Conservation (phyloP, 2,888 invertebrate species). For the Prosapia bicincta region DNA sequence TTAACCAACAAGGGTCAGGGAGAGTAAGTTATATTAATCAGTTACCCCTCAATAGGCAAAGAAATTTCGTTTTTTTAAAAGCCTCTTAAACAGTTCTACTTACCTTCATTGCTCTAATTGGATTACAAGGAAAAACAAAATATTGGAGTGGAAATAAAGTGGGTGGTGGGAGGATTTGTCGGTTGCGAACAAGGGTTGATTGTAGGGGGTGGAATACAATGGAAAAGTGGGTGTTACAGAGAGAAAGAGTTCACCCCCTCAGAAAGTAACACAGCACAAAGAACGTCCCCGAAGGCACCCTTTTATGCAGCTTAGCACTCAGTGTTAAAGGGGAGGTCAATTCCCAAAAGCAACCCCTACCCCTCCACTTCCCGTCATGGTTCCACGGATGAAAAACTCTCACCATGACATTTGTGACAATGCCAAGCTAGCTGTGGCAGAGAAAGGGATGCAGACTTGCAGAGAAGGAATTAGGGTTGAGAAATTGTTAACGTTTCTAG, state of each 20-base stretch:
- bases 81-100: too few relatives aligned
- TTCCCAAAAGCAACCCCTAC: constrained; percentile 15
- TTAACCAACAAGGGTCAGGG: too few relatives aligned
- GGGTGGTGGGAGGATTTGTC: constrained; percentile 6
- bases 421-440: background rate
- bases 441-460: too few relatives aligned
- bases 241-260: constrained; percentile 14
- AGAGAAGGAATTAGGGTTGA: too few relatives aligned
- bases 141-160: constrained; percentile 2
- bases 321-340: constrained; percentile 24
- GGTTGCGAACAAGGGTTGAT: constrained; percentile 11
- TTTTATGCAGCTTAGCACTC: constrained; percentile 29
- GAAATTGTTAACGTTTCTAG: too few relatives aligned
- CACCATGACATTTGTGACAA: constrained; percentile 28
- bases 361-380: constrained; percentile 10
- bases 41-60: too few relatives aligned
- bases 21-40: too few relatives aligned
- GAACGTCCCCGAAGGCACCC: constrained; percentile 26
- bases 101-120: background rate
- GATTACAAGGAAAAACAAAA: background rate
- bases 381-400: constrained; percentile 21
- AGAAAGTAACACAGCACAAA: constrained; percentile 24
- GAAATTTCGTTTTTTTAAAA: too few relatives aligned
- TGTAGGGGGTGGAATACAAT: constrained; percentile 14
- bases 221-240: constrained; percentile 1